Conservation (phyloP, 2,888 invertebrate genomes). For the Tolmerus cingulatus region DNA sequence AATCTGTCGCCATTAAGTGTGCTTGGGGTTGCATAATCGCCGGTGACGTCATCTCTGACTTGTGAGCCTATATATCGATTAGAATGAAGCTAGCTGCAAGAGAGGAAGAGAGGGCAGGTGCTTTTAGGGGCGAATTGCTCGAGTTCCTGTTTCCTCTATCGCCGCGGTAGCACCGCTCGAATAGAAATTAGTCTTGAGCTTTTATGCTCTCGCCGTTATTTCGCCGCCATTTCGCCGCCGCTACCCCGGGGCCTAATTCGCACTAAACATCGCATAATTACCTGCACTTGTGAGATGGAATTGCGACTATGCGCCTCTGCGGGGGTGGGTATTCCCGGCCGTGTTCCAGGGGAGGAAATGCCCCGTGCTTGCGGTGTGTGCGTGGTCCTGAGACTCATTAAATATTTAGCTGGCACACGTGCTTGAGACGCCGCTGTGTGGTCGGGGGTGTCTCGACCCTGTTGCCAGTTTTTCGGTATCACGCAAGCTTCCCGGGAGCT, state of each 20-base stretch:
- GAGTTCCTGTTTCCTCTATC: not conserved
- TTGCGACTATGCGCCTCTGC: not conserved
- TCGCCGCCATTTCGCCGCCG: not conserved
- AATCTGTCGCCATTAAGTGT: conserved; percentile 33
- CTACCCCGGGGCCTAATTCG: not conserved
- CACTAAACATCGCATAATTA: not conserved
- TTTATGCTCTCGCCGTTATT: not conserved
- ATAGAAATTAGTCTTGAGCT: not conserved
- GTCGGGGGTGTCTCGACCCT: not conserved
- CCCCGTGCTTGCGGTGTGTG: not conserved
- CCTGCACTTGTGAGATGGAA: not conserved
- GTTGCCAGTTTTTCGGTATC: conserved; percentile 5
- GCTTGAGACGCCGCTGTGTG: not conserved
- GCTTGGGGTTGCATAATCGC: conserved; percentile 26
- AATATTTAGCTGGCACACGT: not conserved
- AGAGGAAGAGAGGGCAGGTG: not conserved
- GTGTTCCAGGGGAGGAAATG: not conserved
- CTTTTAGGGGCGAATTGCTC: not conserved
- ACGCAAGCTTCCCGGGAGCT: conserved; percentile 2
- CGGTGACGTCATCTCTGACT: conserved; percentile 11
- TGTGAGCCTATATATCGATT: conserved; percentile 15
- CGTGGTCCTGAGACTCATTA: not conserved
- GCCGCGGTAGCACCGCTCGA: not conserved
- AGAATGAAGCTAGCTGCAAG: not conserved
- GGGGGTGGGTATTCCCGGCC: not conserved